Conservation (phyloP, 2,888 invertebrate species). For the Tolmerus cingulatus region DNA sequence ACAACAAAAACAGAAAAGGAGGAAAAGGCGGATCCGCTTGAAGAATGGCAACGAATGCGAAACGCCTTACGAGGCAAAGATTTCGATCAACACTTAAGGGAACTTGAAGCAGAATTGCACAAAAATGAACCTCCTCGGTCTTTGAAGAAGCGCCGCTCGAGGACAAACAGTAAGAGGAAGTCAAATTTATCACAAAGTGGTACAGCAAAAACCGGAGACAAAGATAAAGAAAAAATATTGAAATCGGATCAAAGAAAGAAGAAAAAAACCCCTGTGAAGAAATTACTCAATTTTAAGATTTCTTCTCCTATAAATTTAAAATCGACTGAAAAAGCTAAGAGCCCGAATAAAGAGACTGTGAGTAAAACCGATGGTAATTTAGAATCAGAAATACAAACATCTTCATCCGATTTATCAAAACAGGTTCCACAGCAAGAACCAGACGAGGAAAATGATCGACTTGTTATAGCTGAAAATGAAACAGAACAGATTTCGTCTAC, state of each 20-base stretch:
- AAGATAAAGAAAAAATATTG: not conserved
- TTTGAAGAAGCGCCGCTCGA: slow-evolving; percentile 7
- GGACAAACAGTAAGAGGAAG: not conserved
- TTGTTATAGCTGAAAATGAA: not conserved
- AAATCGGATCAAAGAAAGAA: not conserved
- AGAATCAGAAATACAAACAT: not conserved
- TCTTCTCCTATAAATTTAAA: not conserved
- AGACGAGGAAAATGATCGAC: not conserved
- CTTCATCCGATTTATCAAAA: not conserved
- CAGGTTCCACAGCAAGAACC: not conserved
- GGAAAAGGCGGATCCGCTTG: slow-evolving; percentile 50
- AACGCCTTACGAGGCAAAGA: slow-evolving; percentile 52
- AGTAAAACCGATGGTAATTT: not conserved
- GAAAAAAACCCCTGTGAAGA: not conserved
- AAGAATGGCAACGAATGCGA: slow-evolving; percentile 56
- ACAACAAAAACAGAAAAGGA: not conserved
- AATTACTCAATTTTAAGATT: slow-evolving; percentile 1
- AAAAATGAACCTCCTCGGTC: slow-evolving; percentile 46
- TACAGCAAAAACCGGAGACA: not conserved
- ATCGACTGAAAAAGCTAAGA: not conserved
- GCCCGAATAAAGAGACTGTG: not conserved
- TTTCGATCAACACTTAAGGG: slow-evolving; percentile 59
- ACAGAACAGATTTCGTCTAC: not conserved
- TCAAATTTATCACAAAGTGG: not conserved
- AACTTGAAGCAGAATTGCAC: slow-evolving; percentile 54